A percentile compares a stretch with the other conserved stretches of the same genome.
These are phyloP conservation scores for Diploscapter pachys DNA, from an alignment of 1,140 invertebrate species.

Conservation along the genomic window DNA sequence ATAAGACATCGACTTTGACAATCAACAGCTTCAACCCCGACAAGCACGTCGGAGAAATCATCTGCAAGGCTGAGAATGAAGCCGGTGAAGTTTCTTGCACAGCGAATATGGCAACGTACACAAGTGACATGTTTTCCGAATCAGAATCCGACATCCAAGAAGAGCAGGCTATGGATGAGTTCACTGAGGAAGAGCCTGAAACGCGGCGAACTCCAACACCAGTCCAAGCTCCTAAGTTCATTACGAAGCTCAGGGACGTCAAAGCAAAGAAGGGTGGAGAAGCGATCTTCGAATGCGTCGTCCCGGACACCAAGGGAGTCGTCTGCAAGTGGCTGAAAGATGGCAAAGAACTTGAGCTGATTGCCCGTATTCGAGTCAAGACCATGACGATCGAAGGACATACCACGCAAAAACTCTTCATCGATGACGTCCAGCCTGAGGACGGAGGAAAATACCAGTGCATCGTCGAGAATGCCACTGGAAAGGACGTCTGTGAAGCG, in stretches of 20 bases:
- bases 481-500: slow-evolving; percentile 81
- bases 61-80: slow-evolving; percentile 62
- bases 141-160: slow-evolving; percentile 48
- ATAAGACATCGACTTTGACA: slow-evolving; percentile 51
- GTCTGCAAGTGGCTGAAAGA: slow-evolving; percentile 68
- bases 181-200: slow-evolving; percentile 26
- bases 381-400: slow-evolving; percentile 52
- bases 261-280: slow-evolving; percentile 51
- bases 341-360: slow-evolving; percentile 69
- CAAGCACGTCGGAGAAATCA: slow-evolving; percentile 64
- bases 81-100: slow-evolving; percentile 62
- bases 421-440: slow-evolving; percentile 91
- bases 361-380: slow-evolving; percentile 64
- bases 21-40: slow-evolving; percentile 58
- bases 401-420: slow-evolving; percentile 79
- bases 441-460: slow-evolving; percentile 94
- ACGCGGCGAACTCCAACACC: slow-evolving; percentile 55
- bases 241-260: slow-evolving; percentile 58
- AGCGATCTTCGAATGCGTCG: slow-evolving; percentile 58
- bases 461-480: slow-evolving; percentile 88
- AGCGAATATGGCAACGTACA: slow-evolving; percentile 58
- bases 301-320: slow-evolving; percentile 66
- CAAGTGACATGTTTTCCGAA: slow-evolving; percentile 58
- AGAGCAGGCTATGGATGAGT: slow-evolving; percentile 7
- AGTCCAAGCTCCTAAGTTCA: slow-evolving; percentile 58